Base-by-base conservation (phyloP, 2,888 invertebrate genomes). In the Archips crataeganus region DNA sequence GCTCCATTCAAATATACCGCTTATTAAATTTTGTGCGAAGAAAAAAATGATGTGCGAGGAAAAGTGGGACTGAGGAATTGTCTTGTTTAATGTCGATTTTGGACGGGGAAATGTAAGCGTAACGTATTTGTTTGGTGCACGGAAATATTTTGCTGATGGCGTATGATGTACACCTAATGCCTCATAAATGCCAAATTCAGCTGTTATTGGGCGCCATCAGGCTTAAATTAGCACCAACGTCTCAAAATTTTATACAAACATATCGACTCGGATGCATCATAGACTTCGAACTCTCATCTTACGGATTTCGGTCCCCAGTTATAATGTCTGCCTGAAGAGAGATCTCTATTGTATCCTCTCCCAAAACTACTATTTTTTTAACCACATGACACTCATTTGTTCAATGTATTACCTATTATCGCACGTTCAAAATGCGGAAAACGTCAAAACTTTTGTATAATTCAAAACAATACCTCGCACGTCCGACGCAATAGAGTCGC, bases 11-110 rank as follows among this genome's bases (percentile, higher is more conserved):
- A 79, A 77, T 77, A 75, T 75, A 76, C 72, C 71, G 71, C 75
- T 79, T 77, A 79, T 77, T 77, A 77, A 77, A 79, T 77, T 77
- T 76, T 75, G 72, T 66, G 32, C 63, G 54, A 54, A 70, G 57
- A 73, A 76, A 76, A 77, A 76, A 77, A 70, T 70, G 71, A 68
- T 63, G 64, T 13, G 68, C 15, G 62, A 54, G 47, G 64, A 71
- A 65, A 54, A 34, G 57, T 36, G 54, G 36, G n/a, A 47, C 36
- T 57, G 57, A 10, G 57, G 57, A 57, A 57, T 32, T 57, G 57
- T 10, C 57, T 57, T 32, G 57, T 11, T 57, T 57, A 57, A 57
- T 57, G 57, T 57, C n/a, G 57, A 23, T 32, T 32, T 57, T 57
- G 23, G 57, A 32, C 15, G 49, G 15, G 54, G 54, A 23, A 54